phyloP scores from a whole-genome alignment of 2,888 invertebrate genomes.

The Drosophila setosimentum region DNA sequence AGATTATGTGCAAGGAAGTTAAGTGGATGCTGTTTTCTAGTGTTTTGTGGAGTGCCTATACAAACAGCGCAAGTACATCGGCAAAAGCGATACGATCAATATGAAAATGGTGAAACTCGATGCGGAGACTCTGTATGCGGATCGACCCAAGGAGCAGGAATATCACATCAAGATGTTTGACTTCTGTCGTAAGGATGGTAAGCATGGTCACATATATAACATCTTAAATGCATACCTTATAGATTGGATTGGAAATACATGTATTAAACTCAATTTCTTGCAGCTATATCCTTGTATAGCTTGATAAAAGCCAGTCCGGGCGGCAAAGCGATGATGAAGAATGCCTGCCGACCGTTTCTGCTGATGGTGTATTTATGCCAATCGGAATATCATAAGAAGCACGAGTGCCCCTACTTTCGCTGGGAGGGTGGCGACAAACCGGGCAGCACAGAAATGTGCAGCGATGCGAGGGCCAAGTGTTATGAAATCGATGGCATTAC shows the following conservation, averaged over 20 bases:
- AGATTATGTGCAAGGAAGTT: not conserved
- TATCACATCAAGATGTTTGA: slow-evolving; percentile 66
- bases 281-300: slow-evolving; percentile 40
- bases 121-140: slow-evolving; percentile 57
- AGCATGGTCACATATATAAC: slow-evolving; percentile 6
- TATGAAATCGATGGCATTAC: slow-evolving; percentile 65
- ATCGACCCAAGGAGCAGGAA: slow-evolving; percentile 65
- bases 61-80: slow-evolving; percentile 73
- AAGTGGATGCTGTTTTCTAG: slow-evolving; percentile 27
- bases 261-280: not conserved
- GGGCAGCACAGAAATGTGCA: slow-evolving; percentile 34
- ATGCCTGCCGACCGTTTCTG: slow-evolving; percentile 66
- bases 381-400: slow-evolving; percentile 62
- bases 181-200: slow-evolving; percentile 59
- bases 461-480: slow-evolving; percentile 52
- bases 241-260: not conserved
- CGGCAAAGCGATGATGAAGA: slow-evolving; percentile 43
- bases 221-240: not conserved
- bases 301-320: slow-evolving; percentile 56
- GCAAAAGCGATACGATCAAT: slow-evolving; percentile 70
- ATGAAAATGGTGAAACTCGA: slow-evolving; percentile 75
- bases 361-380: slow-evolving; percentile 65
- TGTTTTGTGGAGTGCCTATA: slow-evolving; percentile 73
- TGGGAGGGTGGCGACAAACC: slow-evolving; percentile 52
- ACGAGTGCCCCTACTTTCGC: slow-evolving; percentile 70